These are phyloP conservation scores for Macropodus opercularis DNA, from an alignment of 2,797 vertebrate species.

Conservation along the genomic window DNA sequence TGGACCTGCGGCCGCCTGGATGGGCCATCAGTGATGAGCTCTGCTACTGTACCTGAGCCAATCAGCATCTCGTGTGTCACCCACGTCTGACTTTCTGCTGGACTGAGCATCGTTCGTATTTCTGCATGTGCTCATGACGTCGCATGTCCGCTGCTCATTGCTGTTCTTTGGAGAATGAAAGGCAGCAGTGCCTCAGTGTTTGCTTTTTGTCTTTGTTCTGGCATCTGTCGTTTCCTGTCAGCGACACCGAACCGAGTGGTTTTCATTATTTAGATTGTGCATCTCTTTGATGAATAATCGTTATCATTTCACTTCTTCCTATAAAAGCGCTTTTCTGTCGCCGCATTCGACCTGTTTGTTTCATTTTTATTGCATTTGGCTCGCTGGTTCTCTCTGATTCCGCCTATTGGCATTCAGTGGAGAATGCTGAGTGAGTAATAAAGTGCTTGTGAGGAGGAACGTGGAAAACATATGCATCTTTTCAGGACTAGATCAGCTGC, in stretches of 20 bases:
- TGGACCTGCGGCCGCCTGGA: constrained; percentile 48
- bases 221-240: background rate
- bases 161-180: no score
- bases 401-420: constrained; percentile 32
- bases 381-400: constrained; percentile 24
- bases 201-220: background rate
- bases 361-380: constrained; percentile 38
- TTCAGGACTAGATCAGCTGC: constrained; percentile 13
- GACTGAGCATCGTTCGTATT: no score
- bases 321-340: constrained; percentile 3
- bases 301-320: constrained; percentile 3
- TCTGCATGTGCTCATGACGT: background rate
- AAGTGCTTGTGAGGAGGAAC: constrained; percentile 27
- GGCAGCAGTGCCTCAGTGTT: no score
- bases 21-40: constrained; percentile 44
- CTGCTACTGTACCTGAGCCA: constrained; percentile 47
- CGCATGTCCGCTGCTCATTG: background rate
- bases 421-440: constrained; percentile 47
- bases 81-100: no score
- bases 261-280: background rate
- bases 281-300: background rate
- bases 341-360: background rate
- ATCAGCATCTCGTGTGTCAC: constrained; percentile 53
- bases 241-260: background rate
- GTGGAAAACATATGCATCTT: constrained; percentile 36